Evolutionary conservation across 2,797 vertebrate genomes (phyloP).

Genomic region (Choloepus didactylus): DNA sequence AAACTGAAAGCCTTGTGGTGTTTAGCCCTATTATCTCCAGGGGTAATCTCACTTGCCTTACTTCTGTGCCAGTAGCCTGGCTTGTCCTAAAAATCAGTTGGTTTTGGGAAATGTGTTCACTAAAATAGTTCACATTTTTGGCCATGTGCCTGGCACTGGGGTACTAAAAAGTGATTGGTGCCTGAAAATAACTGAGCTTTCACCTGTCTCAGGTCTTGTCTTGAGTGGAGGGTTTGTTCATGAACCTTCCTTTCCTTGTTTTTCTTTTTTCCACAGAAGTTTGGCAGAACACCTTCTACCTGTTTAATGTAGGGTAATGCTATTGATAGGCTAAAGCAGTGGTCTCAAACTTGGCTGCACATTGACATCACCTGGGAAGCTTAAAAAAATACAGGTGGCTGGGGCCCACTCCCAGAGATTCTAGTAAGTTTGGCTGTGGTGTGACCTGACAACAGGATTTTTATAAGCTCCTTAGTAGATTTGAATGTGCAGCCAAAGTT

Average conservation of each 20-base stretch:
- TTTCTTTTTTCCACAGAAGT: neutral
- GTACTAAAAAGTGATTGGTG: neutral
- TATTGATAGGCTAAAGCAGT: neutral
- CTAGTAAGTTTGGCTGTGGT: neutral
- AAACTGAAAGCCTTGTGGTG: neutral
- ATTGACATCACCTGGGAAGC: neutral
- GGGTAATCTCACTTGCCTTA: neutral
- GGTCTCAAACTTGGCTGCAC: neutral
- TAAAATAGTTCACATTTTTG: neutral
- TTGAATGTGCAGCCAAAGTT: neutral
- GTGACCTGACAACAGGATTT: neutral
- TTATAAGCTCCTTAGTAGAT: neutral
- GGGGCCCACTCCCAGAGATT: neutral
- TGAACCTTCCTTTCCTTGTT: neutral
- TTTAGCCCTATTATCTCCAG: neutral
- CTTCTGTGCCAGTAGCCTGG: neutral
- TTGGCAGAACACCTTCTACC: neutral
- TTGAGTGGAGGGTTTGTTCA: neutral
- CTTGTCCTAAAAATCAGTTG: neutral
- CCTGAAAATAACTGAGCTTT: neutral
- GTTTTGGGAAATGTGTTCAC: slow-evolving; percentile 11
- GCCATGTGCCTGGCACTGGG: neutral
- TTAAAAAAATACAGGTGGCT: neutral
- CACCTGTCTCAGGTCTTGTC: neutral
- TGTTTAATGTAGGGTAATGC: neutral